Percentiles rank a stretch among this genome's conserved stretches.
These are phyloP conservation scores for Ranitomeya imitator DNA, from an alignment of 2,113 vertebrate species.

Conservation along the genomic window DNA sequence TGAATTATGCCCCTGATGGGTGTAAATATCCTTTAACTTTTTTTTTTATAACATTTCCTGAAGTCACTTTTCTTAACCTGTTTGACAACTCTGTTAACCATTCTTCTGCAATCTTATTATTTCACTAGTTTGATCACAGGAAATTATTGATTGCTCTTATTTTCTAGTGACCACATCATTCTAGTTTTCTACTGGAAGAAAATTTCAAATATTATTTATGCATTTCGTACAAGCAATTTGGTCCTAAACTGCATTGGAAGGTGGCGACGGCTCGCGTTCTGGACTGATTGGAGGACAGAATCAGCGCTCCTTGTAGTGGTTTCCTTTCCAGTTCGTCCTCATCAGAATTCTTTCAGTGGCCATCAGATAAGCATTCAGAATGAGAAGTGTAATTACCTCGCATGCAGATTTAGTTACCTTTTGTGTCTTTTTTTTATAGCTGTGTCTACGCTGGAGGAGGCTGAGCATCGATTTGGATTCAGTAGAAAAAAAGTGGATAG, in stretches of 20 bases:
- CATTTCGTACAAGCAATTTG: background rate
- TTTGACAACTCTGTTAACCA: background rate
- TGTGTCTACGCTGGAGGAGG: background rate
- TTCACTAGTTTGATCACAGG: background rate
- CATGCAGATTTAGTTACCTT: conserved; percentile 30
- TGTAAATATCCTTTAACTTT: too few relatives aligned
- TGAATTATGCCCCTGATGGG: too few relatives aligned
- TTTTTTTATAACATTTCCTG: background rate
- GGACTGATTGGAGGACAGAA: background rate
- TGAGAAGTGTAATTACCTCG: conserved; percentile 6
- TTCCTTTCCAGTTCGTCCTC: background rate
- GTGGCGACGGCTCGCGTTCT: background rate
- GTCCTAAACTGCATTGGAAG: background rate
- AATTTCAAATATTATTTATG: background rate
- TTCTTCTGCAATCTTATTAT: background rate
- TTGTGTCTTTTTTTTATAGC: conserved; percentile 11
- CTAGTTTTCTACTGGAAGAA: background rate
- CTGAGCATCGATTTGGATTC: conserved; percentile 18
- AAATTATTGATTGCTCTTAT: background rate
- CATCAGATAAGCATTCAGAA: conserved; percentile 35
- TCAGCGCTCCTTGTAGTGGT: background rate
- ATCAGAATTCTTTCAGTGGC: conserved; percentile 4
- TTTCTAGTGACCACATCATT: background rate
- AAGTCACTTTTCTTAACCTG: background rate
- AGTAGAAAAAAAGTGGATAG: background rate